Conservation (phyloP, 1,140 invertebrate genomes). For the Hylyphantes graminicola region DNA sequence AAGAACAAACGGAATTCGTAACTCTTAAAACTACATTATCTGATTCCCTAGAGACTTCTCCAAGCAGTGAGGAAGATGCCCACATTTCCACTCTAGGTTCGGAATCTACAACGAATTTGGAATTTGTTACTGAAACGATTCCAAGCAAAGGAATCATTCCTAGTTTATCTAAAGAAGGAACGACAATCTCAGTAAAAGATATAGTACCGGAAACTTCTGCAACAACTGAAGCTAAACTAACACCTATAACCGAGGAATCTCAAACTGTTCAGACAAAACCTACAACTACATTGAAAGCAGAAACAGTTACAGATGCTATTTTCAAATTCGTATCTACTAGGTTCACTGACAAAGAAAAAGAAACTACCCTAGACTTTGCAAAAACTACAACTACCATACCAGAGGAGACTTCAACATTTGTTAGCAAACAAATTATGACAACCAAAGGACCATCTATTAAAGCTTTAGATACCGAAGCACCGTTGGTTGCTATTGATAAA, state of each 20-base stretch:
- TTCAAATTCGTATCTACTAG: conserved; percentile 48
- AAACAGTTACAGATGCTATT: conserved; percentile 13
- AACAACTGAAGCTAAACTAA: background rate
- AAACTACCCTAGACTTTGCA: background rate
- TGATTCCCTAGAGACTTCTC: too few species aligned
- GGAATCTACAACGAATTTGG: background rate
- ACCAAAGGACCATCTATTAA: background rate
- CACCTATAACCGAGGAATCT: background rate
- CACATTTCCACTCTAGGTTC: background rate
- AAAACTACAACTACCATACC: too few species aligned
- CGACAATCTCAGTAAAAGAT: background rate
- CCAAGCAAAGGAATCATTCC: conserved; percentile 13
- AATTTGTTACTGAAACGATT: conserved; percentile 29
- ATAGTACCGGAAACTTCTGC: background rate
- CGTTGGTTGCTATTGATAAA: background rate
- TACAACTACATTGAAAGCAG: background rate
- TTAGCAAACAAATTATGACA: conserved; percentile 6
- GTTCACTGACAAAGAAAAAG: conserved; percentile 10
- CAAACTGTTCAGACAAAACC: background rate
- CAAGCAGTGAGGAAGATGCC: too few species aligned
- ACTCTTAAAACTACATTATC: conserved; percentile 2
- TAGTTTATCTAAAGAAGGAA: conserved; percentile 16
- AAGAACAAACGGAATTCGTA: background rate
- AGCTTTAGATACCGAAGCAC: background rate
- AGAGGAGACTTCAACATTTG: background rate